Conservation (phyloP, 2,888 invertebrate genomes). For the Alcis repandata region DNA sequence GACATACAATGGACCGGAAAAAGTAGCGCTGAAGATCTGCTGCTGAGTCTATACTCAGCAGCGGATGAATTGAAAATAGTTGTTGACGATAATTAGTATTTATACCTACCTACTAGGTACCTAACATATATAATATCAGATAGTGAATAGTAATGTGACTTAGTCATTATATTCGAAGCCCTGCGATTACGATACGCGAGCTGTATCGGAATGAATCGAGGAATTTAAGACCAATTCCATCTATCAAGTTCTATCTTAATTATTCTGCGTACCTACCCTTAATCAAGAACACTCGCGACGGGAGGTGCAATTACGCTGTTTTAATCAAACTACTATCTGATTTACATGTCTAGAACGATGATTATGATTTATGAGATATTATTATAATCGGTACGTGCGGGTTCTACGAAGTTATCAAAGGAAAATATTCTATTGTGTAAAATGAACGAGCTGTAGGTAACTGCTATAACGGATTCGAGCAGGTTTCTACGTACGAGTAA, state of each 20-base stretch:
- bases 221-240: constrained; percentile 20
- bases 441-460: no score
- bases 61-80: no score
- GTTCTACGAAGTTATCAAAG: no score
- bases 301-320: constrained; percentile 27
- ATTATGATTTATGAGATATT: constrained; percentile 11
- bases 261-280: constrained; percentile 15
- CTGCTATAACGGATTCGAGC: no score
- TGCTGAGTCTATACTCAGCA: no score
- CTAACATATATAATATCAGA: neutral
- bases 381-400: no score
- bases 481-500: no score
- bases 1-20: no score
- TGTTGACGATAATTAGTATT: no score
- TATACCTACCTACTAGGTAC: no score
- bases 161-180: constrained; percentile 13
- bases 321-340: constrained; percentile 26
- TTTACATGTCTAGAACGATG: constrained; percentile 13
- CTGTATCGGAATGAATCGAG: constrained; percentile 20
- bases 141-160: constrained; percentile 1
- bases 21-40: no score
- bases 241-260: constrained; percentile 25
- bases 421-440: no score
- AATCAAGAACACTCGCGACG: constrained; percentile 24
- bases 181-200: constrained; percentile 4